A percentile compares a stretch with the other conserved stretches of the same genome.
phyloP scores from a whole-genome alignment of 2,797 vertebrate species.

The Rhinella marina region DNA sequence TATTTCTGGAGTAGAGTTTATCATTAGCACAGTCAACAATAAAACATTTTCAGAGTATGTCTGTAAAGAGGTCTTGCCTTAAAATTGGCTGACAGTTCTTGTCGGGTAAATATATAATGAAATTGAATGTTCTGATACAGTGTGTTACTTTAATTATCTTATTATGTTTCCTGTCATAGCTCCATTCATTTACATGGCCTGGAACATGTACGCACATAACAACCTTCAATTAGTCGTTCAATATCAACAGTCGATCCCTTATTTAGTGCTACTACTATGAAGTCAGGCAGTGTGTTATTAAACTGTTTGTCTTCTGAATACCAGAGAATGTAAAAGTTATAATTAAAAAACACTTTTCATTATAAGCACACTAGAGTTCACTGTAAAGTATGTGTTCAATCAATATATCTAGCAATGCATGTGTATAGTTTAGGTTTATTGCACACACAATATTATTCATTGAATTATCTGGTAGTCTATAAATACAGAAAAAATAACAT shows the following conservation, averaged over 20 bases:
- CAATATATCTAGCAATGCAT: no score
- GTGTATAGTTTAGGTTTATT: no score
- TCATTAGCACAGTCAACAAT: neutral
- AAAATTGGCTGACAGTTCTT: neutral
- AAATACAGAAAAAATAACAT: no score
- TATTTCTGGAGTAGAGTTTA: neutral
- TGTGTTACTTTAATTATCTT: slow-evolving; percentile 13
- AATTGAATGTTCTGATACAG: neutral
- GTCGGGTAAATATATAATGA: neutral
- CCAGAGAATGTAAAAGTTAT: neutral
- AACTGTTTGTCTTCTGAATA: slow-evolving; percentile 12
- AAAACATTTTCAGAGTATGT: neutral
- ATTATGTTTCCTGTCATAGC: slow-evolving; percentile 10
- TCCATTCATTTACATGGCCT: neutral
- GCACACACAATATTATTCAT: neutral
- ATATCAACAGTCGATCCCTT: slow-evolving; percentile 1
- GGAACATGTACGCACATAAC: neutral
- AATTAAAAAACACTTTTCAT: slow-evolving; percentile 20
- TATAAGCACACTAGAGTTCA: neutral
- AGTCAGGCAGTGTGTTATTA: neutral
- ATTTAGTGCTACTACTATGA: neutral
- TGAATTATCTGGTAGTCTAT: no score
- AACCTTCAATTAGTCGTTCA: slow-evolving; percentile 7
- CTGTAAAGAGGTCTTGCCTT: neutral
- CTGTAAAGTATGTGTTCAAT: neutral